These are phyloP conservation scores for Aplidium turbinatum DNA, from an alignment of 23 tunicate genomes.

Conservation along the genomic window DNA sequence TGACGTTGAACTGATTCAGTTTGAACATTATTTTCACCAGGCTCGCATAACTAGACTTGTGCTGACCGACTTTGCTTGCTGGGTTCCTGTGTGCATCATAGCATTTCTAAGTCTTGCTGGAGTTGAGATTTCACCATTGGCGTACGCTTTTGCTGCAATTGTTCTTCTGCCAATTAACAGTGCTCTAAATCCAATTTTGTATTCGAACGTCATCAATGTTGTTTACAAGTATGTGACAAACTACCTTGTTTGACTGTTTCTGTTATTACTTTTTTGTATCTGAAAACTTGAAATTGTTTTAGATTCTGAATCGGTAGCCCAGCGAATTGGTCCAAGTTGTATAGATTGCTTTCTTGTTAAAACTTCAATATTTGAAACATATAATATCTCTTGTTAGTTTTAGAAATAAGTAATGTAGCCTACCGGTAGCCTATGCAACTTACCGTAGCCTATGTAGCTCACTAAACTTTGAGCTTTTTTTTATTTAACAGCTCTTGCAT, in stretches of 20 bases:
- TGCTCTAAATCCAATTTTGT: conserved; percentile 84
- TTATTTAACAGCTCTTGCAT: conserved; percentile 51
- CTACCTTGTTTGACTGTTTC: no score
- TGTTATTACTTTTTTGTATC: no score
- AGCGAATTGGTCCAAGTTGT: no score
- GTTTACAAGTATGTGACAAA: conserved; percentile 59
- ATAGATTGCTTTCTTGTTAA: no score
- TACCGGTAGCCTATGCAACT: no score
- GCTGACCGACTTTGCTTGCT: conserved; percentile 64
- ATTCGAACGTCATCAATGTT: conserved; percentile 60
- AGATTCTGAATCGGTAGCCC: no score
- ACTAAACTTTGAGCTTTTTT: no score
- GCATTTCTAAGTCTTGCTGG: conserved; percentile 63
- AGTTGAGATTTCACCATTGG: conserved; percentile 48
- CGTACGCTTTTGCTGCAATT: conserved; percentile 75
- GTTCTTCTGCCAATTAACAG: conserved; percentile 82
- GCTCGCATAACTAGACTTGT: conserved; percentile 83
- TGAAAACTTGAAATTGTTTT: no score
- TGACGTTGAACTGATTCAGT: neutral
- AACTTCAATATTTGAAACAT: no score
- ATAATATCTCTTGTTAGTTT: no score
- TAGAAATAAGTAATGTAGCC: no score
- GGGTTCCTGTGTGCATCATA: conserved; percentile 83
- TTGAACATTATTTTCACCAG: conserved; percentile 23
- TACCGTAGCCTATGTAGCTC: no score